A percentile compares a stretch with the other conserved stretches of the same genome.
phyloP scores from a whole-genome alignment of 2,113 vertebrate species.

The Gadus macrocephalus region DNA sequence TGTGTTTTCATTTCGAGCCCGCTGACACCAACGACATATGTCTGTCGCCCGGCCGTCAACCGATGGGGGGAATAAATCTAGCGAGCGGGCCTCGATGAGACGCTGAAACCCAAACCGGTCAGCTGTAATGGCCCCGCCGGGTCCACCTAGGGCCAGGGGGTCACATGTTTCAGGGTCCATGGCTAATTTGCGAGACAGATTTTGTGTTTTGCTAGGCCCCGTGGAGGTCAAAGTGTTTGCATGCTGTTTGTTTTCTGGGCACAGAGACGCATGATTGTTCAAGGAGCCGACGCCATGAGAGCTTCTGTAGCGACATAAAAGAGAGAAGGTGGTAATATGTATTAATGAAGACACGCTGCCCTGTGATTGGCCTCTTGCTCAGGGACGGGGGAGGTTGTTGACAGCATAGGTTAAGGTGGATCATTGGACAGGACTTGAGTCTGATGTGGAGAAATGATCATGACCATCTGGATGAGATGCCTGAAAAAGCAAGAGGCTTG shows the following conservation, averaged over 20 bases:
- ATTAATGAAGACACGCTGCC: too few species aligned
- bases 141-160: conserved; percentile 54
- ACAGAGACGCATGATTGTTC: too few species aligned
- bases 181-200: conserved; percentile 64
- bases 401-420: too few species aligned
- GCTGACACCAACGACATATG: conserved; percentile 47
- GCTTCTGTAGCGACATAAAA: too few species aligned
- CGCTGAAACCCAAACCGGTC: conserved; percentile 61
- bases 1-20: conserved; percentile 47
- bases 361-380: too few species aligned
- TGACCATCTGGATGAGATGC: too few species aligned
- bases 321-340: too few species aligned
- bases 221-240: conserved; percentile 67
- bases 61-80: conserved; percentile 66
- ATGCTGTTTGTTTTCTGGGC: conserved; percentile 44
- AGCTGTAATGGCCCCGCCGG: conserved; percentile 51
- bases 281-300: too few species aligned
- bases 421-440: too few species aligned
- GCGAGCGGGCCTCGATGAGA: conserved; percentile 47
- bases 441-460: too few species aligned
- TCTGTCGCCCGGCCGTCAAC: conserved; percentile 45
- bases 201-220: conserved; percentile 46
- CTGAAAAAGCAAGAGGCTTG: too few species aligned
- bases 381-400: too few species aligned
- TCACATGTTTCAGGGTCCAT: conserved; percentile 57